Evolutionary conservation across 2,113 vertebrate genomes (phyloP).

Genomic region (Apaloderma vittatum): DNA sequence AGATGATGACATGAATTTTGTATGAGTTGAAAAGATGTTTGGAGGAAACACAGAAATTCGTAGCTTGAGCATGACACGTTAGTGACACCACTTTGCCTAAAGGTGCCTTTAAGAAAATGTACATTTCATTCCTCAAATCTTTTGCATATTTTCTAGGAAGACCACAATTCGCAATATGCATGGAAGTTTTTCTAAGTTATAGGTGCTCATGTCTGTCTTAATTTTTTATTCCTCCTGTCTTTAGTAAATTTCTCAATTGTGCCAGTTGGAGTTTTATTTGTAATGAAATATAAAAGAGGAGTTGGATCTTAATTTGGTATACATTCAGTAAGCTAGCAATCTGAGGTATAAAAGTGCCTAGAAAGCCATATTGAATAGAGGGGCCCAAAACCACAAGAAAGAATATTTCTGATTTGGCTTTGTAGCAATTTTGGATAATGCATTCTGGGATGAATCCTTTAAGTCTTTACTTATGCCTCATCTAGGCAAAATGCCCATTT

Average conservation of each 20-base stretch:
- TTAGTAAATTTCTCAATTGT: not conserved
- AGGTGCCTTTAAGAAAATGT: not conserved
- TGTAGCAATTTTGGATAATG: not conserved
- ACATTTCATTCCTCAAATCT: not conserved
- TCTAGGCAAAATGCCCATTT: not conserved
- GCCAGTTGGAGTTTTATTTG: not conserved
- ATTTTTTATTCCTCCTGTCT: not conserved
- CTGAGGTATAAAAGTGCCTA: not conserved
- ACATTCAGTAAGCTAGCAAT: not conserved
- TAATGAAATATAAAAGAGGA: not conserved
- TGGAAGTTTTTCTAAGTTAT: not conserved
- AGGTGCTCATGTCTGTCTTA: not conserved
- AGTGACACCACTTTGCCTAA: not conserved
- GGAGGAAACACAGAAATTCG: not conserved
- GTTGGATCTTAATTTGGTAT: not conserved
- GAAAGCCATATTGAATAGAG: not conserved
- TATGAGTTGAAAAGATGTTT: not conserved
- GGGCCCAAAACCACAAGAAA: not conserved
- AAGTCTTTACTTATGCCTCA: slow-evolving; percentile 5
- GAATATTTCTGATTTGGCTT: not conserved
- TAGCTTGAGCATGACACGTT: not conserved
- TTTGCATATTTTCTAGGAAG: not conserved
- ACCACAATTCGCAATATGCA: not conserved
- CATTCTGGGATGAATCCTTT: not conserved
- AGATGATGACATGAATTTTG: not conserved